Evolutionary conservation across 37 sponge, comb jelly and placozoan species (phyloP), one percentile per base, ranked within the genome.

Genomic region (Hexactinellida sp.): DNA sequence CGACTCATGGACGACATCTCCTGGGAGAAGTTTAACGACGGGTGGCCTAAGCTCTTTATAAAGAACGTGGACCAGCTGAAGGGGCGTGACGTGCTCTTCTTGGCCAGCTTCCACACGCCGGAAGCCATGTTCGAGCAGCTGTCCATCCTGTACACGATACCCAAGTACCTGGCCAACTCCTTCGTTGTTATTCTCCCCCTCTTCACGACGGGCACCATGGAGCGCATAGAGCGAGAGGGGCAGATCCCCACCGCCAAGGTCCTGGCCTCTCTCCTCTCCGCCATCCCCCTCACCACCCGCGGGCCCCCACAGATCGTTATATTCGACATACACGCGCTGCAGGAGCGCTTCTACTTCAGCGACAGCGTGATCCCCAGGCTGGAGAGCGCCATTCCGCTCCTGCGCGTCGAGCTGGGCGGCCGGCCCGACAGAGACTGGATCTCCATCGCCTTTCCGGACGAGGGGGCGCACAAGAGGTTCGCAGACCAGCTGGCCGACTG

Each of bases 201-300:
- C 90, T 95, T 95, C 88, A 92, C 96, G 36, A 95, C 96, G 0
- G 94, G 89, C 5, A 95, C 96, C 21, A 95, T 95, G 96, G 96
- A 95, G 89, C 88, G 94, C 38, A 86, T 95, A 3, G 96, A 95
- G 86, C 84, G 82, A 21, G 96, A 95, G 82, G 96, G 96, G 47
- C 96, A 95, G 76, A 88, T 95, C 32, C 84, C 89, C 32, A 93
- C 94, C 13, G 94, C 94, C 5, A 90, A 88, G 85, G 92, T 90
- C 24, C 88, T 95, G 37, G 90, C 96, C 28, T 85, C 85, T 21
- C 87, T 95, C 92, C 83, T 95, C 83, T 95, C 96, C 0, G 85
- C 54, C 32, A 92, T 95, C 37, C 96, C 96, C 0, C 86, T 95
- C 54, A 93, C 94, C 0, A 92, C 91, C 0, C 54, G 96, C 36